phyloP scores from a whole-genome alignment of 2,797 vertebrate species.

The Anableps anableps region DNA sequence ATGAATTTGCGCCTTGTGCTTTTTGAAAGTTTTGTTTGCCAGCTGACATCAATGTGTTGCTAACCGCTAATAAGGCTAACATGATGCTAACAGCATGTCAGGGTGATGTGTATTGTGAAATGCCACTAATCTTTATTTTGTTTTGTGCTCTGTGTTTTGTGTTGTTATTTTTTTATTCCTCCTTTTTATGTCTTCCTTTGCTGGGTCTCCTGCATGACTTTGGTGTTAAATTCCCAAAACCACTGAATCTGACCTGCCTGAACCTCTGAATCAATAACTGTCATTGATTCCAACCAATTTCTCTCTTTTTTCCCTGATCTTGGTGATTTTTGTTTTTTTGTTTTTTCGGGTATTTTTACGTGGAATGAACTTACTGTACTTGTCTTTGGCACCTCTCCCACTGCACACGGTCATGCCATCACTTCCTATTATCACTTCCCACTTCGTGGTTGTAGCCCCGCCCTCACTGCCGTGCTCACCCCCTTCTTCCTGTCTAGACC shows the following conservation, averaged over 20 bases:
- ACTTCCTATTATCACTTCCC: conserved; percentile 85
- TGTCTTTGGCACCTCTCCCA: conserved; percentile 53
- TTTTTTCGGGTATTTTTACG: conserved; percentile 16
- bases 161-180: conserved; percentile 33
- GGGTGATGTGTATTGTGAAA: conserved; percentile 69
- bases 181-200: conserved; percentile 17
- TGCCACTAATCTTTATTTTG: conserved; percentile 85
- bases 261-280: conserved; percentile 62
- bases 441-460: conserved; percentile 87
- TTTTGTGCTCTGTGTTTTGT: conserved; percentile 72
- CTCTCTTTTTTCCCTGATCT: conserved; percentile 26
- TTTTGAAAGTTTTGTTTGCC: conserved; percentile 45
- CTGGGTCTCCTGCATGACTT: conserved; percentile 44
- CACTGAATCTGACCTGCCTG: conserved; percentile 30
- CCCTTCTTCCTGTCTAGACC: conserved; percentile 87
- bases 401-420: conserved; percentile 71
- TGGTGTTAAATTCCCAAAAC: conserved; percentile 24
- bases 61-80: conserved; percentile 63
- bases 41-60: conserved; percentile 45
- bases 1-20: conserved; percentile 12
- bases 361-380: conserved; percentile 77
- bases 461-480: conserved; percentile 89
- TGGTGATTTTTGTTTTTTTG: conserved; percentile 35
- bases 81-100: conserved; percentile 81
- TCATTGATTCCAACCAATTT: conserved; percentile 39